Conservation (phyloP, 2,113 vertebrate genomes). For the Ammospiza nelsoni region DNA sequence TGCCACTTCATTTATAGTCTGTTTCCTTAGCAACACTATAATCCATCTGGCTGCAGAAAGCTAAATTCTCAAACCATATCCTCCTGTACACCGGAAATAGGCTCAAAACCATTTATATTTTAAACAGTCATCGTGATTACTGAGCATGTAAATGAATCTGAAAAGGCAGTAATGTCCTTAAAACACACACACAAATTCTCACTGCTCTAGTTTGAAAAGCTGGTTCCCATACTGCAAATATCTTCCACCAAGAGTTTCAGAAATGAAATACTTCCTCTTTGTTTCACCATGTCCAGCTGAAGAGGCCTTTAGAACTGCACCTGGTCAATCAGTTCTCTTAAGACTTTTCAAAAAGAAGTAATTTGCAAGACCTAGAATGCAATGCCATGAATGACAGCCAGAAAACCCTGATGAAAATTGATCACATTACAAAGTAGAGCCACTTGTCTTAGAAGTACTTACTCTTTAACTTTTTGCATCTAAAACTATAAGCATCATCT, state of each 20-base stretch:
- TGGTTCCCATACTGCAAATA: not conserved
- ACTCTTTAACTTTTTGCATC: not conserved
- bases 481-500: not conserved
- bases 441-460: not conserved
- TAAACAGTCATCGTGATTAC: conserved; percentile 41
- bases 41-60: conserved; percentile 63
- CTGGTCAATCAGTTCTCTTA: not conserved
- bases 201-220: not conserved
- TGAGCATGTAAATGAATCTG: not conserved
- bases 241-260: not conserved
- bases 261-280: not conserved
- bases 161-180: conserved; percentile 22
- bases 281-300: not conserved
- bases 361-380: not conserved
- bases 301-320: not conserved
- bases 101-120: conserved; percentile 60
- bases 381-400: not conserved
- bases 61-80: conserved; percentile 69
- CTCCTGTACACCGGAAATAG: conserved; percentile 49
- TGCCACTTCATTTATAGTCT: conserved; percentile 68
- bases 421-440: not conserved
- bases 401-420: not conserved
- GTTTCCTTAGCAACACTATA: conserved; percentile 72
- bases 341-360: not conserved
- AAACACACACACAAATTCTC: not conserved